A percentile compares a stretch with the other conserved stretches of the same genome.
Conservation (phyloP, 2,888 invertebrate genomes). For the Prosapia bicincta region DNA sequence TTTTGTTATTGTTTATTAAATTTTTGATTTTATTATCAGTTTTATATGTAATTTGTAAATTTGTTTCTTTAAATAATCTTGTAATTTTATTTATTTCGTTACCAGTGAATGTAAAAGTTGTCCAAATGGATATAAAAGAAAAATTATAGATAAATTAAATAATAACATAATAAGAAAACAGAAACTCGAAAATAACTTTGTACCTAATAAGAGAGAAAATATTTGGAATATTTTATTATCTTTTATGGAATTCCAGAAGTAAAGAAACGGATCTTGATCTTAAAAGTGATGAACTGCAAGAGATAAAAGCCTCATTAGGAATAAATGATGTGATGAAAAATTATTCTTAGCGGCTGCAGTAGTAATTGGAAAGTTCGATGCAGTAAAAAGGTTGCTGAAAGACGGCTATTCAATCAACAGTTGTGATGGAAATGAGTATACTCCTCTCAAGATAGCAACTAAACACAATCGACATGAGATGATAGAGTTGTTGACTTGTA, state of each 20-base stretch:
- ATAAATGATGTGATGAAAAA: conserved; percentile 30
- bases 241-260: conserved; percentile 45
- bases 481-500: conserved; percentile 44
- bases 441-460: conserved; percentile 47
- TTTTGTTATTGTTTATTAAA: too few relatives aligned
- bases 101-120: too few relatives aligned
- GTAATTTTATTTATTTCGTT: too few relatives aligned
- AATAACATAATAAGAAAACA: too few relatives aligned
- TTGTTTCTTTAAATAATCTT: too few relatives aligned
- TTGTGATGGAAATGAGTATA: conserved; percentile 42
- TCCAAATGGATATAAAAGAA: too few relatives aligned
- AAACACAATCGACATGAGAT: conserved; percentile 45
- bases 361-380: conserved; percentile 44
- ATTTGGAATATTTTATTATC: too few relatives aligned
- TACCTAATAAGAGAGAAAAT: too few relatives aligned
- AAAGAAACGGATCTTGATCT: conserved; percentile 44
- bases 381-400: conserved; percentile 43
- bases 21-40: too few relatives aligned
- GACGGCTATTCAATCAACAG: conserved; percentile 44
- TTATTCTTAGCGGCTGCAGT: conserved; percentile 44
- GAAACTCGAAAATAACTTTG: too few relatives aligned
- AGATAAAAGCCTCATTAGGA: conserved; percentile 27
- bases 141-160: too few relatives aligned
- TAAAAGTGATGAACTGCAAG: conserved; percentile 34
- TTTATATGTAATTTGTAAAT: too few relatives aligned